phyloP scores from a whole-genome alignment of 37 sponge, comb jelly and placozoan genomes.

The Aplysina aerophoba region DNA sequence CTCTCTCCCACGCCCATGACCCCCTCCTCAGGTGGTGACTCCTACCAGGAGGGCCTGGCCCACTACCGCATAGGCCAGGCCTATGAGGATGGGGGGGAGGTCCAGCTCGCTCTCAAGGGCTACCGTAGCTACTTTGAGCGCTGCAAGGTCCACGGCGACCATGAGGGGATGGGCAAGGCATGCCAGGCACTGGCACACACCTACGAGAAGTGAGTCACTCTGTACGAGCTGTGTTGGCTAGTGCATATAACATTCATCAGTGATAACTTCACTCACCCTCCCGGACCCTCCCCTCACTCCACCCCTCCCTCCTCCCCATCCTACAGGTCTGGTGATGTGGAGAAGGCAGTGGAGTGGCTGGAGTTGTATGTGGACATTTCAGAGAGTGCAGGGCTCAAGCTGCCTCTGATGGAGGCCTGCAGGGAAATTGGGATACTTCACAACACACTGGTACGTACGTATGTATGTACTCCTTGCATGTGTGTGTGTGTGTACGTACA shows the following conservation, averaged over 20 bases:
- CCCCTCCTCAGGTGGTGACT: constrained; percentile 55
- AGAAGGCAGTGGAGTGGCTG: constrained; percentile 72
- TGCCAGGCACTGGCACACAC: constrained; percentile 79
- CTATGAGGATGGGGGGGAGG: constrained; percentile 19
- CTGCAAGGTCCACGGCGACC: constrained; percentile 70
- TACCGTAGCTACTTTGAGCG: constrained; percentile 77
- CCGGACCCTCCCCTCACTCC: too few species aligned
- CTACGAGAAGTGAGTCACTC: constrained; percentile 67
- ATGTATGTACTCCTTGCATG: background rate
- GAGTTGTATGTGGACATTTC: constrained; percentile 81
- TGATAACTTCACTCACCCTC: background rate
- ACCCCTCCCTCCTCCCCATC: background rate
- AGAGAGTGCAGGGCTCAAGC: constrained; percentile 47
- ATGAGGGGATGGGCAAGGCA: constrained; percentile 69
- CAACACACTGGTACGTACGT: constrained; percentile 73
- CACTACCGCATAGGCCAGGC: constrained; percentile 80
- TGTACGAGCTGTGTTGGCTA: background rate
- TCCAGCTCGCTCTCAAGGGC: constrained; percentile 34
- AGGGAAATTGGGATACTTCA: constrained; percentile 79
- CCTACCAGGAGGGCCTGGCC: constrained; percentile 76
- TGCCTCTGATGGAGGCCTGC: constrained; percentile 65
- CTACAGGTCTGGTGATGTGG: constrained; percentile 75
- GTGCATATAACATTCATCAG: too few species aligned
- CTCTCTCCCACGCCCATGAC: background rate
- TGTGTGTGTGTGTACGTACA: too few species aligned